These are phyloP conservation scores for Digitonthophagus gazella DNA, from an alignment of 2,888 invertebrate species.

Conservation along the genomic window DNA sequence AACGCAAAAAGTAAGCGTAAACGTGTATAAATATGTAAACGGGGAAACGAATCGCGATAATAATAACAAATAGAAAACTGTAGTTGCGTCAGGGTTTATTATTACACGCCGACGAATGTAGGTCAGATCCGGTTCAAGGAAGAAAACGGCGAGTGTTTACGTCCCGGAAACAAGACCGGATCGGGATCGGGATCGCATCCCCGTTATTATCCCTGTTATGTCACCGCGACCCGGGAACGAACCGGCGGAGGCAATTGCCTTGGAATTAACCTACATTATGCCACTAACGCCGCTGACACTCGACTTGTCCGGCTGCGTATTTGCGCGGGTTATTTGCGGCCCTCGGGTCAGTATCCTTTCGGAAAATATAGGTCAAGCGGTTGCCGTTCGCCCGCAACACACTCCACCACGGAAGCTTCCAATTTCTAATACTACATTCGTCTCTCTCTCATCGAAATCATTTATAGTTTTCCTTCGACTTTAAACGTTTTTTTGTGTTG, in stretches of 20 bases:
- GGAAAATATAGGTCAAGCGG: constrained; percentile 35
- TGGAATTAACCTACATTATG: neutral
- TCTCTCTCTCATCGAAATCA: too few species aligned
- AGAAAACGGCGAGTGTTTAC: neutral
- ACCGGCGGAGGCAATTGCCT: neutral
- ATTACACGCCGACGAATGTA: neutral
- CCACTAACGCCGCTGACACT: neutral
- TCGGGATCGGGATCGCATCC: neutral
- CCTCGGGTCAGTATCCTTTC: constrained; percentile 37
- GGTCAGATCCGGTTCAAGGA: neutral
- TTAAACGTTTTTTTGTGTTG: too few species aligned
- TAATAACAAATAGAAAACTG: neutral
- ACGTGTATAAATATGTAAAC: neutral
- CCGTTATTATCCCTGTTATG: neutral
- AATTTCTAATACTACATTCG: neutral
- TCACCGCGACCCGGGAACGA: neutral
- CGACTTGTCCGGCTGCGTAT: neutral
- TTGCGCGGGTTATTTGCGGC: neutral
- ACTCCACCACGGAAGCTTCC: neutral
- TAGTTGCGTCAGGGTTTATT: neutral
- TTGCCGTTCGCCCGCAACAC: neutral
- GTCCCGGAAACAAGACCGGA: neutral
- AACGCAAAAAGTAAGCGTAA: too few species aligned
- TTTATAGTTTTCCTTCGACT: too few species aligned
- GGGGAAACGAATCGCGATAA: neutral